A percentile compares a stretch with the other conserved stretches of the same genome.
Conservation (phyloP, 2,113 vertebrate genomes). For the Catharus minimus region DNA sequence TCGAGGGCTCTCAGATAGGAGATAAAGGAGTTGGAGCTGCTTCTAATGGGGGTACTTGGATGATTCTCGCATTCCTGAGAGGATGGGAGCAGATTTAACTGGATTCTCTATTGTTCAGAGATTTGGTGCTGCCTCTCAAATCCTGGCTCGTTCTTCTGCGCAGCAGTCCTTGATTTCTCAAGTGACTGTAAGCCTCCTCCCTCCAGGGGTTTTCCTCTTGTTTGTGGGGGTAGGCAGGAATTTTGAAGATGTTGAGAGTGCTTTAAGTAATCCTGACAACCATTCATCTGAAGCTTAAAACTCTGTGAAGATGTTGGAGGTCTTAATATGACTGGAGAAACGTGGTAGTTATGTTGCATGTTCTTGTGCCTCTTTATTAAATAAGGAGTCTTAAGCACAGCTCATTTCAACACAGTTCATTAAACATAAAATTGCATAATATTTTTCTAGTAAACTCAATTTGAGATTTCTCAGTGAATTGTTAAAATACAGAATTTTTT, state of each 20-base stretch:
- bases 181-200: neutral
- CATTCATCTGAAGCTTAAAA: neutral
- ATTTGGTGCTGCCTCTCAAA: conserved; percentile 1
- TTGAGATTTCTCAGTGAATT: neutral
- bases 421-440: neutral
- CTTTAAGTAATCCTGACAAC: neutral
- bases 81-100: conserved; percentile 1
- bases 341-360: neutral
- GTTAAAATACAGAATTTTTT: neutral
- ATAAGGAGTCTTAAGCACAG: neutral
- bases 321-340: neutral
- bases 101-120: neutral
- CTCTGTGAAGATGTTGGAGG: neutral
- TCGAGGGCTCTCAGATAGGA: conserved; percentile 1
- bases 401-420: neutral
- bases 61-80: neutral
- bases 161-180: neutral
- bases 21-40: conserved; percentile 12
- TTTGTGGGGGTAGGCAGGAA: neutral
- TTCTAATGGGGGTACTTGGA: neutral
- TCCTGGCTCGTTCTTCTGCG: neutral
- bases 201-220: conserved; percentile 13
- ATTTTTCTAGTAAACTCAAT: neutral
- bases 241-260: neutral
- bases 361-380: neutral